Percentiles rank a stretch among this genome's conserved stretches.
phyloP scores from a whole-genome alignment of 1,140 invertebrate species.

The Uloborus diversus region DNA sequence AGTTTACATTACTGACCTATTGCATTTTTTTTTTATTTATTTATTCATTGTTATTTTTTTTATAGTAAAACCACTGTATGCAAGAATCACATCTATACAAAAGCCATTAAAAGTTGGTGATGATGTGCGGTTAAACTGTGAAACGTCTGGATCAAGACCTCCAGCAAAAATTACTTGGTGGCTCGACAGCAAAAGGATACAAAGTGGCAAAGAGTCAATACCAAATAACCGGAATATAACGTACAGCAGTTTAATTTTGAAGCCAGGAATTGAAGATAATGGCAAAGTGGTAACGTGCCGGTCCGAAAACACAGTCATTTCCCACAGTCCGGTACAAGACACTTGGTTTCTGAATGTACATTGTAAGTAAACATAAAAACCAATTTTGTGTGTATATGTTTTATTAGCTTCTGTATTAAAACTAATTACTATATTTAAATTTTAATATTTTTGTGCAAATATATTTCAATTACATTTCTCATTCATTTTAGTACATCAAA shows the following conservation, averaged over 20 bases:
- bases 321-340: conserved; percentile 79
- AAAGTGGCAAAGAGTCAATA: conserved; percentile 63
- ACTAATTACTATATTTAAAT: background rate
- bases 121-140: conserved; percentile 48
- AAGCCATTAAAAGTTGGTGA: conserved; percentile 56
- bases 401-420: no score
- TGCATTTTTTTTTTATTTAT: no score
- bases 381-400: no score
- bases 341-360: conserved; percentile 71
- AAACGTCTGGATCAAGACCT: conserved; percentile 58
- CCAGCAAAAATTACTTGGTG: conserved; percentile 59
- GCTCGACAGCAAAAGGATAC: conserved; percentile 49
- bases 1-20: no score
- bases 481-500: no score
- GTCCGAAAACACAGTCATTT: conserved; percentile 55
- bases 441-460: background rate
- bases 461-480: background rate
- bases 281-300: conserved; percentile 57
- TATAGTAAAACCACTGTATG: conserved; percentile 85
- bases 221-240: conserved; percentile 79
- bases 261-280: conserved; percentile 54
- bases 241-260: conserved; percentile 57
- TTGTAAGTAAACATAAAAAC: conserved; percentile 67
- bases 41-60: no score
- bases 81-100: conserved; percentile 79